Base-by-base conservation (phyloP, 2,888 invertebrate genomes). In the Alloplasta piceator region DNA sequence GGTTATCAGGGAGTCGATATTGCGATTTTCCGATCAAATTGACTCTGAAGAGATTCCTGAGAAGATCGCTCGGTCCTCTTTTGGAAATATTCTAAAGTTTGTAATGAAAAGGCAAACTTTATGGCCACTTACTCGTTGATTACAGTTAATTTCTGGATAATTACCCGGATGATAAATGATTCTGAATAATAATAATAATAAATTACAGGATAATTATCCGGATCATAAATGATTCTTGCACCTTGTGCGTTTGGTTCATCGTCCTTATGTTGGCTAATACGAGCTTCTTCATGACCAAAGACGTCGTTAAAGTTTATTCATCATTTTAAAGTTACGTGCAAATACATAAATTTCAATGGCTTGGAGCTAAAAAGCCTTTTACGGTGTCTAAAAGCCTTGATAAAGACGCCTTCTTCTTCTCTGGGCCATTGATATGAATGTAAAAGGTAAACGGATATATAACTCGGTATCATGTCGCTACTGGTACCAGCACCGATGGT, bases 241-340 rank as follows among this genome's bases (percentile, higher is more conserved):
- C 5, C n/a, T 58, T 38, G 58, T 38, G 39, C 58, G 36, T n/a
- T n/a, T 12, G 3, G 58, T 38, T 58, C 58, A 38, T 58, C 16
- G 52, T 12, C 52, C 52, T 12, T 6, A 1, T 12, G 16, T 14
- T 52, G 14, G 52, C 52, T 52, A n/a, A 52, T 43, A 52, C 6
- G 6, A 39, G 39, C 38, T 67, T 52, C 36, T 70, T 58, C 56
- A 46, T 36, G 58, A 41, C n/a, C 12, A n/a, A 52, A 16, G 7
- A 71, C 39, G 39, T 71, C 61, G 61, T 72, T 55, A 72, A 61
- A 5, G 52, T 63, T 72, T 72, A 52, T 39, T 39, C 72, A 41
- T 43, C 71, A 43, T 61, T 46, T 61, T 52, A 41, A 60, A 26
- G 52, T 72, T 61, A 72, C 50, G 61, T 38, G 52, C 12, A 52